Conservation (phyloP, 1,140 invertebrate genomes). For the Drosophila hydei region DNA sequence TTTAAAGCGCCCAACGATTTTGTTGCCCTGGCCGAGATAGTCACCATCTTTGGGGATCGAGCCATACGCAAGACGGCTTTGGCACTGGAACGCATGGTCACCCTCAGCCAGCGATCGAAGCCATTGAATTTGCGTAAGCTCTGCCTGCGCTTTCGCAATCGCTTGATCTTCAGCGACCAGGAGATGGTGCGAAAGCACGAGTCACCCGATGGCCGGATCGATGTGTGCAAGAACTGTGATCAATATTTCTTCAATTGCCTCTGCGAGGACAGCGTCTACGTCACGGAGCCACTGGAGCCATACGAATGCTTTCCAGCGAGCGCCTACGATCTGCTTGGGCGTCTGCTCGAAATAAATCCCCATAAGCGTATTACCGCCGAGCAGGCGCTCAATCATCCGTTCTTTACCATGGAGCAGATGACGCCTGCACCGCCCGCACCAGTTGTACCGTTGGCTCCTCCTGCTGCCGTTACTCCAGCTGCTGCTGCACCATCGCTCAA, state of each 20-base stretch:
- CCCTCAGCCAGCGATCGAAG: slow-evolving; percentile 85
- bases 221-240: slow-evolving; percentile 80
- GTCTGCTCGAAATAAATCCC: slow-evolving; percentile 99
- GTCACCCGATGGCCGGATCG: slow-evolving; percentile 60
- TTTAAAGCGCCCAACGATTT: slow-evolving; percentile 92
- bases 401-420: slow-evolving; percentile 46
- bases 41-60: slow-evolving; percentile 90
- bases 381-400: slow-evolving; percentile 99
- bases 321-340: slow-evolving; percentile 99
- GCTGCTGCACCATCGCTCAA: not conserved
- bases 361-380: slow-evolving; percentile 98
- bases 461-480: not conserved
- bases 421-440: too few species aligned
- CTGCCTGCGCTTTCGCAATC: slow-evolving; percentile 84
- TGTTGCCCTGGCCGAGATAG: slow-evolving; percentile 92
- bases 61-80: slow-evolving; percentile 88
- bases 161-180: slow-evolving; percentile 64
- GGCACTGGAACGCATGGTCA: slow-evolving; percentile 86
- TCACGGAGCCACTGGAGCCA: slow-evolving; percentile 67
- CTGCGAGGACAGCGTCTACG: slow-evolving; percentile 63
- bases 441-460: too few species aligned
- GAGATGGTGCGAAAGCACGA: slow-evolving; percentile 61
- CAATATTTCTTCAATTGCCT: slow-evolving; percentile 80
- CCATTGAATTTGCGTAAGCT: slow-evolving; percentile 85
- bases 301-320: slow-evolving; percentile 76